These are phyloP conservation scores for Apamea anceps DNA, from an alignment of 2,888 invertebrate species.

Conservation along the genomic window DNA sequence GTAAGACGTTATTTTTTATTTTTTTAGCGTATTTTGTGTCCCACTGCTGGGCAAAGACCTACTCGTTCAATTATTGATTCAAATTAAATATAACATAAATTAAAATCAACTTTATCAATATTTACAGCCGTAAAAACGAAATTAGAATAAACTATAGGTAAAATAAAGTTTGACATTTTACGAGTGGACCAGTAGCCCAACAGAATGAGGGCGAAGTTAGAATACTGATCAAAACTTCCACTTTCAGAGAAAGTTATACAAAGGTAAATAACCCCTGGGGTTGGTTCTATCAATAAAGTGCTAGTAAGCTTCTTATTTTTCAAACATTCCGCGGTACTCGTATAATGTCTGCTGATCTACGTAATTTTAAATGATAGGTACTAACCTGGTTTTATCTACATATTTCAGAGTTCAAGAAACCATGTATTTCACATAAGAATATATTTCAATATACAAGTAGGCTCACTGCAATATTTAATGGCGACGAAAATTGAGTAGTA, in stretches of 20 bases:
- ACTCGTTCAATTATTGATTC: neutral
- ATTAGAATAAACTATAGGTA: conserved; percentile 2
- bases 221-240: conserved; percentile 64
- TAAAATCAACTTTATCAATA: neutral
- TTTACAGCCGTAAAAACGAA: neutral
- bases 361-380: conserved; percentile 48
- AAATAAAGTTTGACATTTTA: conserved; percentile 23
- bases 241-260: conserved; percentile 63
- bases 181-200: conserved; percentile 41
- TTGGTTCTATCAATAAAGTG: conserved; percentile 18
- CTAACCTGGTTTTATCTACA: conserved; percentile 37
- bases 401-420: conserved; percentile 55
- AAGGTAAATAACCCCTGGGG: conserved; percentile 61
- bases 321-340: conserved; percentile 23
- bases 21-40: too few species aligned
- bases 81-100: neutral
- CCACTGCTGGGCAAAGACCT: too few species aligned
- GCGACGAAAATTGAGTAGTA: conserved; percentile 25
- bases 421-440: conserved; percentile 45
- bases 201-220: conserved; percentile 61
- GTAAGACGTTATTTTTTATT: neutral
- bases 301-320: conserved; percentile 19
- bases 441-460: conserved; percentile 52
- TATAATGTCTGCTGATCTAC: conserved; percentile 30
- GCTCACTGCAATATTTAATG: conserved; percentile 44